Evolutionary conservation across 2,113 vertebrate species (phyloP), one percentile per base, ranked within the genome.

Genomic region (Mixornis gularis): DNA sequence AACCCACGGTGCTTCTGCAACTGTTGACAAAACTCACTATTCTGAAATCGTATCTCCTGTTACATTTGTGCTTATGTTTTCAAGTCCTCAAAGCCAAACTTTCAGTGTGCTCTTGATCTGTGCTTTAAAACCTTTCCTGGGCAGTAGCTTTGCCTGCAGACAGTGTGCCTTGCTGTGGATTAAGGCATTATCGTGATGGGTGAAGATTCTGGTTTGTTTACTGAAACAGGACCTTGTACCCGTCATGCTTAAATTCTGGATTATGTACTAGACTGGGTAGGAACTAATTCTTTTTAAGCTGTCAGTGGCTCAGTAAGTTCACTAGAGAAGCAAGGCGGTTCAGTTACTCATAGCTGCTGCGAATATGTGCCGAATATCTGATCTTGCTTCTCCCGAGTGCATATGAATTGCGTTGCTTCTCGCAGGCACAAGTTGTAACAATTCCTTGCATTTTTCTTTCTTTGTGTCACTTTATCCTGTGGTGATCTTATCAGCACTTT

Each of bases 171-270:
- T 89, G 78, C 63, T 63, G 36, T 71, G 87, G 81, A 93, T 94
- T 94, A 93, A 79, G 64, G 53, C 92, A 84, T 74, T 94, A 79
- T 40, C 0, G 0, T 83, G 90, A 63, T 71, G 55, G 63, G 65
- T 82, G 89, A 92, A 92, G 66, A 79, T 65, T 83, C 85, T 85
- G 59, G 66, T 94, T 95, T 53, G 76, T 91, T 92, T 95, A 70
- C 77, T 79, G 79, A 53, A 93, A 95, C 60, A 66, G 62, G 64
- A 90, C 87, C 82, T 80, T 53, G 30, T 53, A 73, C 38, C 41
- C 8, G 2, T 70, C 89, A 46, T 85, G 91, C 72, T 82, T 88
- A 88, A 92, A 91, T 84, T 85, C 82, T 90, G 79, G 55, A 78
- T 93, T 90, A 86, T 53, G 60, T 78, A 46, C 52, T 62, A 92